Percentiles rank a stretch among this genome's conserved stretches.
Conservation (phyloP, 2,797 vertebrate genomes). For the Peromyscus eremicus region DNA sequence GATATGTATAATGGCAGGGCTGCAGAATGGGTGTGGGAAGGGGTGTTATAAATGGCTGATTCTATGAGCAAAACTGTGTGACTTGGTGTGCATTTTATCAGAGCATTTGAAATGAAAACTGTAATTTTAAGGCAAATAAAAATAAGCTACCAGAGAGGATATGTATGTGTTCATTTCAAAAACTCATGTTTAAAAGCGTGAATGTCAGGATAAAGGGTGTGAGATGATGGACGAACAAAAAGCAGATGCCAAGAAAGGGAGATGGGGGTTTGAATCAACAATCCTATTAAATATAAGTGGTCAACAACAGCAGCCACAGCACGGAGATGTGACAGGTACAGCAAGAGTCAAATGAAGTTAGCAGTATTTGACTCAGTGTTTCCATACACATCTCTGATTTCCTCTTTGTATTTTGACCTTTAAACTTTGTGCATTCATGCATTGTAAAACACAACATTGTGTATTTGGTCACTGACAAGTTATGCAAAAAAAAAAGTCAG, state of each 20-base stretch:
- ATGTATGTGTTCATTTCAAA: neutral
- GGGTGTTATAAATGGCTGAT: neutral
- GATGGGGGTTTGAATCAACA: neutral
- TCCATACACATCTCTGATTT: neutral
- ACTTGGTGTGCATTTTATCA: neutral
- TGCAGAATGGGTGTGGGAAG: neutral
- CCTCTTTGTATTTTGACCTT: neutral
- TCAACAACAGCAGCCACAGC: neutral
- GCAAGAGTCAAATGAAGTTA: neutral
- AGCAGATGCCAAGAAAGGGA: neutral
- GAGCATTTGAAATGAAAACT: neutral
- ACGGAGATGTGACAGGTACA: neutral
- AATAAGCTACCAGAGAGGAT: neutral
- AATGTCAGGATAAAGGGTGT: neutral
- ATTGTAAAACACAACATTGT: neutral
- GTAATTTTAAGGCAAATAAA: neutral
- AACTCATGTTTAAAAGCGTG: neutral
- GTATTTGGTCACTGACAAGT: neutral
- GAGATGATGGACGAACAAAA: neutral
- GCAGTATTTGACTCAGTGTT: neutral
- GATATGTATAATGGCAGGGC: neutral
- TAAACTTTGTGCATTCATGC: neutral
- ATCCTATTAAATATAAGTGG: slow-evolving; percentile 14
- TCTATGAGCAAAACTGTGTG: neutral
- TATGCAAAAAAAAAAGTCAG: neutral